These are phyloP conservation scores for Wasmannia auropunctata DNA, from an alignment of 1,140 invertebrate species.

Conservation along the genomic window DNA sequence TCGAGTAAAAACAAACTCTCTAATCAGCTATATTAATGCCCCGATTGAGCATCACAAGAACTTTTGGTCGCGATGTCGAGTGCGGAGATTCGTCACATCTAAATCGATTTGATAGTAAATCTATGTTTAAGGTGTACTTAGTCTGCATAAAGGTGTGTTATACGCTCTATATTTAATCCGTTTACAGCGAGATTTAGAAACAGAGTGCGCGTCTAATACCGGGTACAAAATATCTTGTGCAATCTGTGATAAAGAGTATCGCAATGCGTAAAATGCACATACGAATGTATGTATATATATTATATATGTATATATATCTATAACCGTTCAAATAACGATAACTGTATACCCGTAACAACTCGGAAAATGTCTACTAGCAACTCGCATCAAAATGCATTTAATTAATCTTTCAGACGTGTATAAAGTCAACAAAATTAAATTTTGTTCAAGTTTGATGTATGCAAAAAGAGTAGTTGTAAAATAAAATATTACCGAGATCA, in stretches of 20 bases:
- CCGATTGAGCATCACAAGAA: constrained; percentile 38
- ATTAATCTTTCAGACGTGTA: background rate
- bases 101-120: constrained; percentile 54
- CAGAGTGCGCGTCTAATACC: constrained; percentile 63
- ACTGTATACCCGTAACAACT: constrained; percentile 61
- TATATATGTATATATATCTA: constrained; percentile 32
- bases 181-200: constrained; percentile 69
- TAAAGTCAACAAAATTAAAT: background rate
- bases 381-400: constrained; percentile 36
- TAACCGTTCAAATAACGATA: constrained; percentile 64
- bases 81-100: constrained; percentile 25
- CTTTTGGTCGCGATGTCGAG: constrained; percentile 52
- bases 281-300: constrained; percentile 24
- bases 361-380: constrained; percentile 45
- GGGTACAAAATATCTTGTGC: constrained; percentile 75
- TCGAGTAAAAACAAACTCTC: constrained; percentile 58
- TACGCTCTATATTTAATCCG: constrained; percentile 40
- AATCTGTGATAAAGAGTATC: constrained; percentile 64
- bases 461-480: background rate
- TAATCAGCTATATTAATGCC: constrained; percentile 27
- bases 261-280: constrained; percentile 43
- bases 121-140: constrained; percentile 26
- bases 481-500: background rate
- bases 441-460: background rate
- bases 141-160: background rate